Evolutionary conservation across 2,888 invertebrate species (phyloP), one percentile per base, ranked within the genome.

Genomic region (Leptopterna dolabrata): DNA sequence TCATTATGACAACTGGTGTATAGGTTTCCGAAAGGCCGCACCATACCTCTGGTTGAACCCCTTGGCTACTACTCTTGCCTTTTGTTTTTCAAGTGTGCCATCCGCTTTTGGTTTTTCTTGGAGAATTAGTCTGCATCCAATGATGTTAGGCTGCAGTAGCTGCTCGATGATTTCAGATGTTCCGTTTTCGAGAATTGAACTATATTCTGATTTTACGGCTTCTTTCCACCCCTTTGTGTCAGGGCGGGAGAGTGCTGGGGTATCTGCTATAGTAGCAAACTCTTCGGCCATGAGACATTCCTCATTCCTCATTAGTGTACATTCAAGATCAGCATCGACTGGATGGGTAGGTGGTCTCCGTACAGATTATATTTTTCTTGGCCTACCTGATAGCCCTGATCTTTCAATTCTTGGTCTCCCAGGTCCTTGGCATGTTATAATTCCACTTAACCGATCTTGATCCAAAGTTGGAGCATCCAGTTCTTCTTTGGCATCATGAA

Each of bases 1-100:
- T 86, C 80, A 88, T 82, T 29, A 73, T 85, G 30, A 78, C 80
- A 1, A 88, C 86, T 63, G 80, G 88, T 36, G 88, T 86, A 70
- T 71, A 76, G 4, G 78, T 78, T 36, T 88, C 86, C 1, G 78
- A 36, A 86, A 76, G 19, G 76, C 70, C 6, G 55, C 43, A 63
- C 14, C 30, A 13, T 24, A 19, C 1, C 55, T 30, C 19, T 87
- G 85, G 1, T 43, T 51, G 63, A 27, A 88, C 0, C 88, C 88
- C 16, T 81, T 36, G n/a, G 88, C 81, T 0, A 88, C 85, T 0
- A 88, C 43, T 45, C 80, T 0, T 0, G 80, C 88, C 71, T 86
- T 88, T 4, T 86, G 63, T 24, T 80, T 29, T 78, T 78, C 80
- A 43, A 88, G 9, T 24, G 47, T 1, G 78, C 85, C 36, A n/a